Evolutionary conservation across 2,888 invertebrate species (phyloP), one percentile per base, ranked within the genome.

Genomic region (Cheilosia grossa): DNA sequence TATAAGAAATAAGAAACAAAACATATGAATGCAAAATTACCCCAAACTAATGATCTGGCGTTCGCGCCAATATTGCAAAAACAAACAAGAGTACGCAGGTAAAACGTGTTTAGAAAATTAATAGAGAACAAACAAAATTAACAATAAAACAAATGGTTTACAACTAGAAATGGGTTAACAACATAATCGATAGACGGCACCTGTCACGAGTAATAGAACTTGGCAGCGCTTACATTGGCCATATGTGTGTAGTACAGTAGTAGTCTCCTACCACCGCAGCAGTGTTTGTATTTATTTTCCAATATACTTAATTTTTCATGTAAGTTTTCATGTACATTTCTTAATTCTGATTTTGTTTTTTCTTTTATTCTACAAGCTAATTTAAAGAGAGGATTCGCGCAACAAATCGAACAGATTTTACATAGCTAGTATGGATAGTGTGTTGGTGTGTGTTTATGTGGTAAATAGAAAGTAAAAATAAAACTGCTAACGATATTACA

Each of bases 251-350:
- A 51, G 58, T 49, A 24, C 49, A 24, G 47, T 54, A 56, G 24
- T 67, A 51, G 30, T 63, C 58, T 69, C 64, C 40, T 66, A 64
- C 56, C 56, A 74, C 54, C 61, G 61, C 61, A 6, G 19, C 19
- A 42, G 49, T 74, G 61, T 80, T 66, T 74, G n/a, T 67, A 53
- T 67, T 13, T 74, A 47, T 19, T 49, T 21, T 59, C 40, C 56
- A 6, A 37, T 37, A 54, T 54, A 42, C 33, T 42, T 61, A 44
- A 47, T 21, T 79, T 59, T 47, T 49, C 49, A 70, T 70, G 64
- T 74, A 80, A 75, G 15, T 69, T n/a, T n/a, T 69, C 80, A 80
- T 80, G 74, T 59, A 74, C 69, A 80, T 74, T 80, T 37, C 19
- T 47, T 30, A 61, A 42, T 53, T 61, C 66, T 24, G 19, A 37